Evolutionary conservation across 2,113 vertebrate genomes (phyloP).

Genomic region (Sclerurus mexicanus): DNA sequence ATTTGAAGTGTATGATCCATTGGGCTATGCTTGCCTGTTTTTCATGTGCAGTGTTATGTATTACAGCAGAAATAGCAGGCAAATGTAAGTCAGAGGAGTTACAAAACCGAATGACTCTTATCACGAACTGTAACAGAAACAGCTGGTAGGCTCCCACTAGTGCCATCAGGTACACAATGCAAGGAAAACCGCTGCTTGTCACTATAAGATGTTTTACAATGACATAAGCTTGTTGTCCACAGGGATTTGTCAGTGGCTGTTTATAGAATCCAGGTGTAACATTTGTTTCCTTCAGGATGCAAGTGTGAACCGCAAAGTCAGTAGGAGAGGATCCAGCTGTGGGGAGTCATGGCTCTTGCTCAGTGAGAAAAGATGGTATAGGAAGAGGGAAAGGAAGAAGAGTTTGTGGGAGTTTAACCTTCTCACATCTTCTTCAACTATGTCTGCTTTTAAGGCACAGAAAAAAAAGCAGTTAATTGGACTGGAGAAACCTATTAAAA

Average conservation of each 20-base stretch:
- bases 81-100: background rate
- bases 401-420: background rate
- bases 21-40: background rate
- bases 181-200: conserved; percentile 13
- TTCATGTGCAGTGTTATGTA: background rate
- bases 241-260: background rate
- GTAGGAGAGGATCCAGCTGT: background rate
- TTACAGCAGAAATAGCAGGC: background rate
- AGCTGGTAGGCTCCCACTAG: conserved; percentile 4
- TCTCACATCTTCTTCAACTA: background rate
- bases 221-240: background rate
- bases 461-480: background rate
- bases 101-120: background rate
- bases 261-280: conserved; percentile 31
- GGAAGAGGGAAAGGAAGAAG: background rate
- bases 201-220: background rate
- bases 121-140: background rate
- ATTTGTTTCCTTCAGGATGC: conserved; percentile 18
- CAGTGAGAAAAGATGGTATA: background rate
- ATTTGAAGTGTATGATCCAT: background rate
- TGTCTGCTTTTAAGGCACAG: background rate
- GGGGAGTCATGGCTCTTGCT: background rate
- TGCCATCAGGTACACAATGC: conserved; percentile 20
- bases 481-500: background rate
- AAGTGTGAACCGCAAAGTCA: background rate